These are phyloP conservation scores for Pica pica DNA, from an alignment of 2,113 vertebrate genomes.

Conservation along the genomic window DNA sequence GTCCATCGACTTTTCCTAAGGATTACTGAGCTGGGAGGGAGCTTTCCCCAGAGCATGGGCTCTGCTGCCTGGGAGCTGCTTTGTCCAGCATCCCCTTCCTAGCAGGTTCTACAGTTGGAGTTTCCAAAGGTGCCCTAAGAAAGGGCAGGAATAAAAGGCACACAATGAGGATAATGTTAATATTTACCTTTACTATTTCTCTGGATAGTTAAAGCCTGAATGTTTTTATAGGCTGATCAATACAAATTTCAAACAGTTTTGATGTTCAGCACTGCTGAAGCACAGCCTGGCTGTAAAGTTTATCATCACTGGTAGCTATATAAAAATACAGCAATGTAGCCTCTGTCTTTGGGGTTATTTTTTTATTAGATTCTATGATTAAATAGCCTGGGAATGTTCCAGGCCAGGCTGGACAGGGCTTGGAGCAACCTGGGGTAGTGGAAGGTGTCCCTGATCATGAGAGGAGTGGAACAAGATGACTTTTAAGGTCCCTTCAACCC, in stretches of 20 bases:
- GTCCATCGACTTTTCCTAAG: background rate
- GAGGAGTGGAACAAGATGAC: no score
- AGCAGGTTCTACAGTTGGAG: background rate
- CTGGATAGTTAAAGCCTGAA: background rate
- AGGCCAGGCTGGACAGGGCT: background rate
- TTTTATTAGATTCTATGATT: background rate
- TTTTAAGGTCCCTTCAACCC: background rate
- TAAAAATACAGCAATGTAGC: background rate
- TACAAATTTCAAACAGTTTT: background rate
- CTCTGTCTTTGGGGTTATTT: background rate
- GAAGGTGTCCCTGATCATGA: background rate
- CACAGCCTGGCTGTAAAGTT: background rate
- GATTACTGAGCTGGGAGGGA: background rate
- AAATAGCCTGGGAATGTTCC: background rate
- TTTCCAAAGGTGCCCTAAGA: background rate
- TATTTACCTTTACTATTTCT: background rate
- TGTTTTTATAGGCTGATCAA: background rate
- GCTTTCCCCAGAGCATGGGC: background rate
- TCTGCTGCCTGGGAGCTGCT: background rate
- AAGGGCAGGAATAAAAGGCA: background rate
- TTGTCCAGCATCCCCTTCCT: background rate
- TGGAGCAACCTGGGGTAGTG: background rate
- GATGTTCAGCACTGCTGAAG: background rate
- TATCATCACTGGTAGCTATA: background rate
- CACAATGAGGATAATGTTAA: fast-evolving